Evolutionary conservation across 2,888 invertebrate species (phyloP), one percentile per base, ranked within the genome.

Genomic region (Mimachlamys varia): DNA sequence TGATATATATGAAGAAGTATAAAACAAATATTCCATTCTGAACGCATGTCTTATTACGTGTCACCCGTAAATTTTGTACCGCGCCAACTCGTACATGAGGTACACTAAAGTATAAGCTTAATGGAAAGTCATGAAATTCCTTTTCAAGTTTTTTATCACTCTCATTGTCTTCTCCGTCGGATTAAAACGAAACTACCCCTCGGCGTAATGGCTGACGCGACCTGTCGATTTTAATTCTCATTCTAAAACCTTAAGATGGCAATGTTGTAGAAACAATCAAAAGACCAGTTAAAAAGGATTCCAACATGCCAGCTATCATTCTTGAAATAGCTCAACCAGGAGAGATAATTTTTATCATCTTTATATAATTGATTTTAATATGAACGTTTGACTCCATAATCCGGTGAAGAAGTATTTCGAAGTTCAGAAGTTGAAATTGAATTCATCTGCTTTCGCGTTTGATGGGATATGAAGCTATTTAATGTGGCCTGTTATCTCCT

Each of bases 371-470:
- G 33, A 76, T 27, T 33, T 76, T 10, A 27, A 76, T 76, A 15
- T 27, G 33, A 76, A 76, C 27, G 76, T 33, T 76, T 76, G 76
- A 33, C 76, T 33, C 7, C 7, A 1, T 76, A 27, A 76, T 27
- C 27, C 76, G 7, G 27, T 76, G 12, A 15, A 76, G 33, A 1
- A 76, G 76, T 3, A 76, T 33, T 62, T 62, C 2, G 62, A n/a
- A 53, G 53, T 53, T 53, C 22, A 22, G 19, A 58, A 76, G 76
- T 76, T 33, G 76, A 76, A 76, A 76, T 76, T 76, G 76, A 76
- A 76, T 76, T 76, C 33, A 76, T 7, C 76, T 33, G 76, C 27
- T 33, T 10, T 15, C 12, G 33, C 13, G 76, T 76, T 62, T 76
- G 76, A 76, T 76, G 76, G 27, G 76, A 76, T 76, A 7, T 33